These are phyloP conservation scores for Casuarius casuarius DNA, from an alignment of 2,113 vertebrate genomes.

Conservation along the genomic window DNA sequence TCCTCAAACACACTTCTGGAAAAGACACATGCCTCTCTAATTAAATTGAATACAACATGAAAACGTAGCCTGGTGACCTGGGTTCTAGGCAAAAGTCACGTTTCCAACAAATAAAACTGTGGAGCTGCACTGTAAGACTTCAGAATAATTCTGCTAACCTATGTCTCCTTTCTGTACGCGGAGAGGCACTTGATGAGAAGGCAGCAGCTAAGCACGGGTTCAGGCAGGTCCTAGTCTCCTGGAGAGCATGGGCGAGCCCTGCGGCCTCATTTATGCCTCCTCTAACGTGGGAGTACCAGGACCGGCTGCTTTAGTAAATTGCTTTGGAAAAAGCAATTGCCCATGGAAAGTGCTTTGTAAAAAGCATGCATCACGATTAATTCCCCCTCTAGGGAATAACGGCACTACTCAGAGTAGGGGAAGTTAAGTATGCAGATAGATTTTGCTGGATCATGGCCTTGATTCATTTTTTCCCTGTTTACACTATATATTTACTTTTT, in stretches of 20 bases:
- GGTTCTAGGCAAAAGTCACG: not conserved
- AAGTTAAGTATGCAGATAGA: not conserved
- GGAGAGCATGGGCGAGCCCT: not conserved
- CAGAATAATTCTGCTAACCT: not conserved
- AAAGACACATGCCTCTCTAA: not conserved
- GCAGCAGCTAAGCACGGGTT: not conserved
- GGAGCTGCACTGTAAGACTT: not conserved
- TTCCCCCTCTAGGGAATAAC: slow-evolving; percentile 5
- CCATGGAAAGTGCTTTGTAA: not conserved
- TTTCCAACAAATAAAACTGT: not conserved
- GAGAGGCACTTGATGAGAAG: not conserved
- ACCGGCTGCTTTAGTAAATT: not conserved
- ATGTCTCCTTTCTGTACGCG: not conserved
- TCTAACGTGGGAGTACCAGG: not conserved
- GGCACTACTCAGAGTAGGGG: not conserved
- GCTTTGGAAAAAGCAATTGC: not conserved
- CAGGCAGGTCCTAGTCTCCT: not conserved
- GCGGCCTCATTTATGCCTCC: not conserved
- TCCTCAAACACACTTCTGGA: not conserved
- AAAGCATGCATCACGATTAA: not conserved
- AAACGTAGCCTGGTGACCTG: not conserved
- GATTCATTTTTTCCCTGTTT: slow-evolving; percentile 47
- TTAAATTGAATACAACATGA: not conserved
- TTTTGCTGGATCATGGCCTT: not conserved
- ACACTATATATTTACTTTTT: slow-evolving; percentile 47